A percentile compares a stretch with the other conserved stretches of the same genome.
Conservation (phyloP, 1,140 invertebrate genomes). For the Brachystomella parvula region DNA sequence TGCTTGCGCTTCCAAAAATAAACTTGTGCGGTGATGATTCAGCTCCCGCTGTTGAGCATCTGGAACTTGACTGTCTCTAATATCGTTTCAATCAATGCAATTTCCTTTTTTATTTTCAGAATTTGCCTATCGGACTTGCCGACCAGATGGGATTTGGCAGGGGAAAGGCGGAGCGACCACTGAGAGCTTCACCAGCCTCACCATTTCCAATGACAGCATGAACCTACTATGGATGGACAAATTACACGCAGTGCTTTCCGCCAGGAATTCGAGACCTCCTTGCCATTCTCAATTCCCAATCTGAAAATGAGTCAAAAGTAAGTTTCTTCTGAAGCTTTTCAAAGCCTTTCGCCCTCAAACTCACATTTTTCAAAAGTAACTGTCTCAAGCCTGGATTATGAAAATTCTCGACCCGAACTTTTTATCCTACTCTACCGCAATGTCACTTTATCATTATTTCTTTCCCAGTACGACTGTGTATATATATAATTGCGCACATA, state of each 20-base stretch:
- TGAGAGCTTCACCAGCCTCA: no score
- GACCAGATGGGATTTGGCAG: not conserved
- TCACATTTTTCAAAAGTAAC: not conserved
- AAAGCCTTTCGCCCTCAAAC: no score
- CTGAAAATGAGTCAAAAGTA: not conserved
- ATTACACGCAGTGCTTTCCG: slow-evolving; percentile 6
- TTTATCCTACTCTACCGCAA: no score
- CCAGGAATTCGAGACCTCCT: not conserved
- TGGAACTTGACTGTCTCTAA: no score
- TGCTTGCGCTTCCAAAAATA: no score
- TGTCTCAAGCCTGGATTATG: not conserved
- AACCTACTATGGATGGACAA: not conserved
- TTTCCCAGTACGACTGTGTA: no score
- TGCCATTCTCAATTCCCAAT: not conserved
- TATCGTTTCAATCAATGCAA: not conserved
- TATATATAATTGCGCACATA: no score
- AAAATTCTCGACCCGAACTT: not conserved
- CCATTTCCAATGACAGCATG: not conserved
- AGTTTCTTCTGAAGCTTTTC: no score
- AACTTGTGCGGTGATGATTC: no score
- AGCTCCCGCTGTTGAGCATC: no score
- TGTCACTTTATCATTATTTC: no score
- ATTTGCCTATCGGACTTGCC: not conserved
- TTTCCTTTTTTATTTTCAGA: not conserved
- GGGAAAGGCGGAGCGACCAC: not conserved